Percentiles rank a stretch among this genome's conserved stretches.
Conservation (phyloP, 2,113 vertebrate species). For the Marmota flaviventris region DNA sequence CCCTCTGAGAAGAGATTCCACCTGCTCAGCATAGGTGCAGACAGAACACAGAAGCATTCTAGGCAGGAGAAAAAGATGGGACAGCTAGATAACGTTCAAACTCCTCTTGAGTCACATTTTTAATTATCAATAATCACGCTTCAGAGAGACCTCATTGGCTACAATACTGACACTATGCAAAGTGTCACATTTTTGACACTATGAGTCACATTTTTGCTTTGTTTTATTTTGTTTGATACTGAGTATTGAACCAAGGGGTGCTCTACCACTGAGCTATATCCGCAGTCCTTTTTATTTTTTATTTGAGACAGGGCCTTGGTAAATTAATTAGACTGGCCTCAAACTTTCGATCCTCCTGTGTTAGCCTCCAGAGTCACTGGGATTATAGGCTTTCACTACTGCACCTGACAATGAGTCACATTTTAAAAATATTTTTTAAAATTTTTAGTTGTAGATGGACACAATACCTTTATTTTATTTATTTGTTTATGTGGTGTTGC, state of each 20-base stretch:
- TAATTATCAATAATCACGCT: constrained; percentile 25
- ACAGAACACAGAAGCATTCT: background rate
- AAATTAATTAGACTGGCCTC: too few species aligned
- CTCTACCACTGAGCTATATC: too few species aligned
- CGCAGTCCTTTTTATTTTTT: too few species aligned
- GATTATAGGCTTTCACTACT: too few species aligned
- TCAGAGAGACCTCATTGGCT: constrained; percentile 27
- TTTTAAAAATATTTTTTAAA: background rate
- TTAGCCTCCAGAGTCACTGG: too few species aligned
- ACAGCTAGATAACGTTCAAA: background rate
- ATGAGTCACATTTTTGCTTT: background rate
- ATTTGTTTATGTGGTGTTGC: too few species aligned
- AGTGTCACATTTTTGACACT: background rate
- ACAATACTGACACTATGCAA: background rate
- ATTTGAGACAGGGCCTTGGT: too few species aligned
- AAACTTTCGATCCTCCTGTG: too few species aligned
- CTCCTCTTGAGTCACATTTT: constrained; percentile 30
- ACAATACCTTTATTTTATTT: too few species aligned
- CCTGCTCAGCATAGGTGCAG: background rate
- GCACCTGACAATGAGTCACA: constrained; percentile 10
- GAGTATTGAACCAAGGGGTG: too few species aligned
- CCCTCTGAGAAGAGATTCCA: background rate
- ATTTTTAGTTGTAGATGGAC: too few species aligned
- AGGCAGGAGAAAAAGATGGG: background rate
- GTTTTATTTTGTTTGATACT: too few species aligned